These are phyloP conservation scores for Gnathonemus echidnorhynchus DNA, from an alignment of 2,113 vertebrate species.

Conservation along the genomic window DNA sequence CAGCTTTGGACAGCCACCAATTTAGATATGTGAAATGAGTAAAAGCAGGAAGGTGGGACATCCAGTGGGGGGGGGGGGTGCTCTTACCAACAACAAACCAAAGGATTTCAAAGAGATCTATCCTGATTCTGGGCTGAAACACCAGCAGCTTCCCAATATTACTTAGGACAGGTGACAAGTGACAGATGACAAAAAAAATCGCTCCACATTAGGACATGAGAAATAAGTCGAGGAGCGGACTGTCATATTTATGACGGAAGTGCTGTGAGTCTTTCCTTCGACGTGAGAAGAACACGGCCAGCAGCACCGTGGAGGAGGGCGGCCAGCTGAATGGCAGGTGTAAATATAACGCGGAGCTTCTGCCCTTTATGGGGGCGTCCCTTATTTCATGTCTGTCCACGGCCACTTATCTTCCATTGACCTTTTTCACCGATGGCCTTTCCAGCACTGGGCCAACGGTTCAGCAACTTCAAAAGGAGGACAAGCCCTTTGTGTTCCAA, in stretches of 20 bases:
- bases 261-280: neutral
- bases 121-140: neutral
- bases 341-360: neutral
- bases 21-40: neutral
- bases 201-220: neutral
- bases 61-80: neutral
- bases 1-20: neutral
- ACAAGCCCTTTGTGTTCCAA: neutral
- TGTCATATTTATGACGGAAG: neutral
- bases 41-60: neutral
- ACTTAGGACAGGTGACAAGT: neutral
- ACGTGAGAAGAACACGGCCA: neutral
- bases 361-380: neutral
- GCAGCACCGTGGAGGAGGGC: neutral
- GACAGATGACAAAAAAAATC: neutral
- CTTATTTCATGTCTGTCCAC: neutral
- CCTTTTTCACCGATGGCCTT: slow-evolving; percentile 2
- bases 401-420: slow-evolving; percentile 8
- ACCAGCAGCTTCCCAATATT: neutral
- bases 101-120: neutral
- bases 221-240: neutral
- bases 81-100: neutral
- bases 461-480: slow-evolving; percentile 6
- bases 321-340: neutral
- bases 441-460: slow-evolving; percentile 10